A percentile compares a stretch with the other conserved stretches of the same genome.
These are phyloP conservation scores for Spilogale gracilis DNA, from an alignment of 2,113 vertebrate genomes.

Conservation along the genomic window DNA sequence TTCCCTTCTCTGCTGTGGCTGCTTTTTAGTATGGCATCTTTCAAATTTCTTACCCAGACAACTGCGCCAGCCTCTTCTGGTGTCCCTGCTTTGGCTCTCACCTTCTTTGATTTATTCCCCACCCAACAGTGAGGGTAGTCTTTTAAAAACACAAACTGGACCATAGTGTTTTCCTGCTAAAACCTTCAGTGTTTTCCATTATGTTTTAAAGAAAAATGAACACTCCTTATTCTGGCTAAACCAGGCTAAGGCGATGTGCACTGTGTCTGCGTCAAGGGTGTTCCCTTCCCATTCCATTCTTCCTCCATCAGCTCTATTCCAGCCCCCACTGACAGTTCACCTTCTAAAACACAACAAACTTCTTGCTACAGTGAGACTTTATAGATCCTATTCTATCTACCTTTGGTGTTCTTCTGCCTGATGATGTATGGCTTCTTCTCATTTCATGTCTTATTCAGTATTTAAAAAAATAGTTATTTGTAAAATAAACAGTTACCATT, in stretches of 20 bases:
- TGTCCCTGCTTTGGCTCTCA: neutral
- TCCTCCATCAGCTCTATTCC: neutral
- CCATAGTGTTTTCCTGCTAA: neutral
- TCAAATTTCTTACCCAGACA: neutral
- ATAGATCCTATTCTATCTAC: neutral
- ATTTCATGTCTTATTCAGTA: neutral
- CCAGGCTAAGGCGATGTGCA: neutral
- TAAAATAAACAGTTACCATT: neutral
- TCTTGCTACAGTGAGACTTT: neutral
- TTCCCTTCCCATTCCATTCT: slow-evolving; percentile 3
- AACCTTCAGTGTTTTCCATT: neutral
- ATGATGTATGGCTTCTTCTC: neutral
- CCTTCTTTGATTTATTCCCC: neutral
- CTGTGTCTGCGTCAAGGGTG: neutral
- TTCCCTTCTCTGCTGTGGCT: neutral
- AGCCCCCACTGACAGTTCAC: neutral
- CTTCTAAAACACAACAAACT: neutral
- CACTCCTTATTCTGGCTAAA: neutral
- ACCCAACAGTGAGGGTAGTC: neutral
- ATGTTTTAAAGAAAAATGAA: neutral
- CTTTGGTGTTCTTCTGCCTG: neutral
- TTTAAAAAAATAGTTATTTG: neutral
- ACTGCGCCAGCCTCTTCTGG: neutral
- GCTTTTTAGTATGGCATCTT: neutral
- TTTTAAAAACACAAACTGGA: neutral